A percentile compares a stretch with the other conserved stretches of the same genome.
Evolutionary conservation across 2,113 vertebrate species (phyloP).

Genomic region (Nannobrachium achirus): DNA sequence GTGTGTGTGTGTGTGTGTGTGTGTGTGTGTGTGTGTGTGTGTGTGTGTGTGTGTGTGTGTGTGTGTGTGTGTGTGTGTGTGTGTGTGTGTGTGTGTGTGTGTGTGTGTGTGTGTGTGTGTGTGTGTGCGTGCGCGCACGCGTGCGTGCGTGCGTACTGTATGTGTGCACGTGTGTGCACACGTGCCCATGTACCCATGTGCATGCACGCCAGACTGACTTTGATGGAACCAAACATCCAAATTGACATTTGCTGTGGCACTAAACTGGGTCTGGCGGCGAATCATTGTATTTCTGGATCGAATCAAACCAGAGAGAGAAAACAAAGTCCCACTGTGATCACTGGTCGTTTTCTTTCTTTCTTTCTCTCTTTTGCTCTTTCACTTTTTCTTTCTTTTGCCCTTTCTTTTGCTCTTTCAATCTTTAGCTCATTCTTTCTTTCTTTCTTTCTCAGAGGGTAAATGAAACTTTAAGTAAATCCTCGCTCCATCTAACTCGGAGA

Average conservation of each 20-base stretch:
- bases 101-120: not conserved
- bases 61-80: slow-evolving; percentile 13
- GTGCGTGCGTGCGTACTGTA: not conserved
- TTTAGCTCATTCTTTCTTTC: no score
- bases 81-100: slow-evolving; percentile 9
- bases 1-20: not conserved
- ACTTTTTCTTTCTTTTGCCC: no score
- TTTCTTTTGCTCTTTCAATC: no score
- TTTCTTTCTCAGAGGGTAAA: slow-evolving; percentile 16
- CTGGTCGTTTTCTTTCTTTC: not conserved
- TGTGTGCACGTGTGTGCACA: slow-evolving; percentile 20
- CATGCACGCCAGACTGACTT: slow-evolving; percentile 27
- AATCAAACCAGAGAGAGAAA: slow-evolving; percentile 45
- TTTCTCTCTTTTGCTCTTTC: no score
- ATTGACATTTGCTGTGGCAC: slow-evolving; percentile 43
- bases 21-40: slow-evolving; percentile 5
- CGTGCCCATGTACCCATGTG: not conserved
- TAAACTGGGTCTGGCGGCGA: slow-evolving; percentile 38
- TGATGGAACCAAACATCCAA: slow-evolving; percentile 48
- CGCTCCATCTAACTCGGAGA: no score
- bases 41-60: not conserved
- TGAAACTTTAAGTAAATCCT: not conserved
- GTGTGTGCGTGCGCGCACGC: not conserved
- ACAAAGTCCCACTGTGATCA: slow-evolving; percentile 21
- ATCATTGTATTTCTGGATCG: slow-evolving; percentile 37